A percentile compares a stretch with the other conserved stretches of the same genome.
Evolutionary conservation across 2,888 invertebrate species (phyloP).

Genomic region (Euzetes globulus): DNA sequence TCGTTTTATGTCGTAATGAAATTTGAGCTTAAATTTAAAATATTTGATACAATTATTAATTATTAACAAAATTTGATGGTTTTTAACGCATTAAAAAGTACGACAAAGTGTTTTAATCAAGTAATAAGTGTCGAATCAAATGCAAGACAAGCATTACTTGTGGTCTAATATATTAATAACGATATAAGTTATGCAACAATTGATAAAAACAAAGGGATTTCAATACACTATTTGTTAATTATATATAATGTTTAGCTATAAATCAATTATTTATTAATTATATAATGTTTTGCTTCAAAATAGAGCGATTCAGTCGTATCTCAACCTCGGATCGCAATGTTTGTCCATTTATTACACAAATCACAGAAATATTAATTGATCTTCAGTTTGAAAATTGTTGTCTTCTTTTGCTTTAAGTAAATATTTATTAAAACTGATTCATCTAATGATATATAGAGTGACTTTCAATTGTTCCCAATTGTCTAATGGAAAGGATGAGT

Average conservation of each 20-base stretch:
- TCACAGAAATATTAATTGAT: slow-evolving; percentile 29
- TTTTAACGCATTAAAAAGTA: slow-evolving; percentile 18
- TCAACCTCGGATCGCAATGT: slow-evolving; percentile 6
- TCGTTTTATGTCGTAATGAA: not conserved
- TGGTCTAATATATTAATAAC: slow-evolving; percentile 15
- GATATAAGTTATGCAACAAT: slow-evolving; percentile 28
- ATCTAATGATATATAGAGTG: slow-evolving; percentile 24
- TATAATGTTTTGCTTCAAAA: slow-evolving; percentile 23
- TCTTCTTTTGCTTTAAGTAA: not conserved
- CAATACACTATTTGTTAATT: not conserved
- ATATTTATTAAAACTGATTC: not conserved
- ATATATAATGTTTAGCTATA: not conserved
- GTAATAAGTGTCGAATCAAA: not conserved
- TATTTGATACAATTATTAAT: slow-evolving; percentile 28
- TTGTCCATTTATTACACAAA: slow-evolving; percentile 24
- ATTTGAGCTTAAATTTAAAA: slow-evolving; percentile 16
- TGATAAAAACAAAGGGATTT: slow-evolving; percentile 25
- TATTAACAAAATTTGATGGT: slow-evolving; percentile 29
- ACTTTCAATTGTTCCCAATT: slow-evolving; percentile 29
- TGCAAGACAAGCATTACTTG: slow-evolving; percentile 10
- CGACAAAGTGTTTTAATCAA: not conserved
- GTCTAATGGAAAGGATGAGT: slow-evolving; percentile 9
- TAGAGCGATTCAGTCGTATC: not conserved
- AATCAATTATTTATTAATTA: slow-evolving; percentile 5
- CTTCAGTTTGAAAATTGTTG: slow-evolving; percentile 1